phyloP scores from a whole-genome alignment of 2,113 vertebrate species.

The Neolamprologus cancellatus region DNA sequence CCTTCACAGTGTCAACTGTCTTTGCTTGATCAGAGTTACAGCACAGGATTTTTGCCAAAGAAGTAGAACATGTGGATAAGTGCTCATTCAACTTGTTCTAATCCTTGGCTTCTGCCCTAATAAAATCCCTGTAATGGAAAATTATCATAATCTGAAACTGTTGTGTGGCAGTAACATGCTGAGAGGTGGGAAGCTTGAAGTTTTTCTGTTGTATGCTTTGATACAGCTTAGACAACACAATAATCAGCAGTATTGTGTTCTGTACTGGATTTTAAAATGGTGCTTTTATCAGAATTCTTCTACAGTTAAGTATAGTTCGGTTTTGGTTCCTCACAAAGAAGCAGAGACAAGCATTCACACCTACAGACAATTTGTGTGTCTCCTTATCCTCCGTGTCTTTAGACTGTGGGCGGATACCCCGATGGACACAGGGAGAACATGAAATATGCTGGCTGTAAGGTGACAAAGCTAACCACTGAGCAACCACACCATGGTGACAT shows the following conservation, averaged over 20 bases:
- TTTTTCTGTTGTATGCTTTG: background rate
- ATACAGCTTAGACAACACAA: background rate
- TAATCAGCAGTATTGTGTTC: background rate
- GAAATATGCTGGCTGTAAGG: background rate
- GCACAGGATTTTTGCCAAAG: background rate
- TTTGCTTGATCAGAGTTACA: constrained; percentile 16
- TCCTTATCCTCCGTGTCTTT: constrained; percentile 1
- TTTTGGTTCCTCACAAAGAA: background rate
- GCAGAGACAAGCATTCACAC: background rate
- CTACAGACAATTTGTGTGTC: constrained; percentile 17
- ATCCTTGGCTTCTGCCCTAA: background rate
- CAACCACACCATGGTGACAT: background rate
- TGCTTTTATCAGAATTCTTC: fast-evolving
- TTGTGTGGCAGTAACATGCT: background rate
- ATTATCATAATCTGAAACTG: background rate
- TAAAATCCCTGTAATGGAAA: background rate
- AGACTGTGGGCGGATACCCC: background rate
- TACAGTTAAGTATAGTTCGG: background rate
- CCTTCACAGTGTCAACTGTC: background rate
- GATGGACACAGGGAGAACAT: background rate
- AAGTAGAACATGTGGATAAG: background rate
- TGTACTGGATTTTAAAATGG: background rate
- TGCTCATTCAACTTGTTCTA: background rate
- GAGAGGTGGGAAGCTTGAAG: background rate
- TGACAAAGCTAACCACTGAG: constrained; percentile 6